These are phyloP conservation scores for Rhadinocentrus ornatus DNA, from an alignment of 2,797 vertebrate species.

Conservation along the genomic window DNA sequence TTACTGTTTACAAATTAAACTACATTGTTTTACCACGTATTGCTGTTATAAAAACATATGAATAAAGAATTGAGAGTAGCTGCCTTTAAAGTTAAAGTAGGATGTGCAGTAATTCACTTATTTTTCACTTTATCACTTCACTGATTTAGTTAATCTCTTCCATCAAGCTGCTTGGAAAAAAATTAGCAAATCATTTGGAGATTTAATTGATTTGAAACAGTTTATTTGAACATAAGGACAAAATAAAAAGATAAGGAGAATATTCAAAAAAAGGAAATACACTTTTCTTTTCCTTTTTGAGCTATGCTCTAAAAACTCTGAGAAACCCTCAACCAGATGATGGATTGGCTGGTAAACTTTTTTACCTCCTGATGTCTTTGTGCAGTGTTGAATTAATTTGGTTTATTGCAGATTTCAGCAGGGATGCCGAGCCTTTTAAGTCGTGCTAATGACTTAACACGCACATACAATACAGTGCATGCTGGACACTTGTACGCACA, in stretches of 20 bases:
- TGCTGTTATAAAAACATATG: too few relatives aligned
- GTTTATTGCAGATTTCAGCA: conserved; percentile 64
- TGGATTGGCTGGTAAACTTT: conserved; percentile 60
- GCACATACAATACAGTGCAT: conserved; percentile 31
- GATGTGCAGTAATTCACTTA: neutral
- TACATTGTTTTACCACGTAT: too few relatives aligned
- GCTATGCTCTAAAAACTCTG: conserved; percentile 20
- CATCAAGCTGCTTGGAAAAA: neutral
- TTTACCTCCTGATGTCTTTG: conserved; percentile 50
- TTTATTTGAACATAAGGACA: too few relatives aligned
- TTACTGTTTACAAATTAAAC: too few relatives aligned
- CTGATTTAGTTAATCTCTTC: neutral
- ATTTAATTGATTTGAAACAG: too few relatives aligned
- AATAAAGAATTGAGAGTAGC: too few relatives aligned
- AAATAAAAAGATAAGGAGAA: neutral
- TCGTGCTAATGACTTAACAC: conserved; percentile 65
- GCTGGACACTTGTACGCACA: too few relatives aligned
- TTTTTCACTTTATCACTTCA: too few relatives aligned
- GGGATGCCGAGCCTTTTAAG: conserved; percentile 65
- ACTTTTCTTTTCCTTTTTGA: neutral
- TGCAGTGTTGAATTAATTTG: conserved; percentile 59
- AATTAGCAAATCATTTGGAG: neutral
- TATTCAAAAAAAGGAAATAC: neutral
- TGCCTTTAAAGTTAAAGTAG: neutral
- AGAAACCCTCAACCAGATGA: conserved; percentile 49